Evolutionary conservation across 2,797 vertebrate species (phyloP).

Genomic region (Hydrocynus forskahlii): DNA sequence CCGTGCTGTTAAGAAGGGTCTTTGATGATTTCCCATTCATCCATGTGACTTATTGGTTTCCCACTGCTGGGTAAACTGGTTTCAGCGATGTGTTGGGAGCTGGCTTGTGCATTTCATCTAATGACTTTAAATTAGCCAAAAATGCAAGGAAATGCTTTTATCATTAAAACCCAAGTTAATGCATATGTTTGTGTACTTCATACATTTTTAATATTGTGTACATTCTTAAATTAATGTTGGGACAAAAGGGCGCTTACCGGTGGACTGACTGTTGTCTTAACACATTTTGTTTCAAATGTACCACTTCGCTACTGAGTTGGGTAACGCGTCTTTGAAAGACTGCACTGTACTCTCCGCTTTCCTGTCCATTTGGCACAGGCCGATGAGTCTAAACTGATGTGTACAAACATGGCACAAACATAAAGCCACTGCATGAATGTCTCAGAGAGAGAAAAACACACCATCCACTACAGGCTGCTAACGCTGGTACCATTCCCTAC

Average conservation of each 20-base stretch:
- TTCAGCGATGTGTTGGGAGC: no score
- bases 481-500: constrained; percentile 39
- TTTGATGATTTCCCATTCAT: not conserved
- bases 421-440: constrained; percentile 37
- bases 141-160: not conserved
- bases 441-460: constrained; percentile 25
- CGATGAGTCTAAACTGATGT: constrained; percentile 41
- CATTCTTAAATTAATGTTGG: not conserved
- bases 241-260: not conserved
- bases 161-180: not conserved
- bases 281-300: constrained; percentile 1
- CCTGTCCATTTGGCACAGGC: constrained; percentile 55
- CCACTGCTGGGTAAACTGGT: no score
- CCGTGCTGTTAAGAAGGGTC: not conserved
- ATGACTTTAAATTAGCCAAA: no score
- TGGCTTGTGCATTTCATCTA: no score
- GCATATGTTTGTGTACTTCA: not conserved
- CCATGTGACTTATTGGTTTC: no score
- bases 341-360: not conserved
- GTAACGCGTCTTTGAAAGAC: not conserved
- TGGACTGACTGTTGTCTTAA: constrained; percentile 14
- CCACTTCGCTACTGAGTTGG: constrained; percentile 3
- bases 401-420: constrained; percentile 34
- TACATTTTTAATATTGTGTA: not conserved
- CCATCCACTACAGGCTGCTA: constrained; percentile 34